Conservation (phyloP, 2,797 vertebrate species). For the Phataginus tricuspis region DNA sequence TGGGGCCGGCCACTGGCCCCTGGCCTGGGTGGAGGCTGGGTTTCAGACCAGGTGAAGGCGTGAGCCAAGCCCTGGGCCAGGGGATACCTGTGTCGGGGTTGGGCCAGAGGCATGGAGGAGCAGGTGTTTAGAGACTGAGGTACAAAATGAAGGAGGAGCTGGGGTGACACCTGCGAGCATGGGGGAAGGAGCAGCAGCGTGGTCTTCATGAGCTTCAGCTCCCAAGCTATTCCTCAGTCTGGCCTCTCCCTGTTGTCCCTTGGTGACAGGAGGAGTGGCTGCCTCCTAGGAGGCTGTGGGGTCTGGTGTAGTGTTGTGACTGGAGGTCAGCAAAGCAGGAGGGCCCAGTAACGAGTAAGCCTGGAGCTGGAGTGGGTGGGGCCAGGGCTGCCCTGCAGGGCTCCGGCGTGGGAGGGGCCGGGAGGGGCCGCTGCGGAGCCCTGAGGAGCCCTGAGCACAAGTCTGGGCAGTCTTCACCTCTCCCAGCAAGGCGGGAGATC, state of each 20-base stretch:
- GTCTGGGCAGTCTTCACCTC: background rate
- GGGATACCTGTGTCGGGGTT: background rate
- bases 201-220: background rate
- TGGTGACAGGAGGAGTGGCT: background rate
- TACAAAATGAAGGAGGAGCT: background rate
- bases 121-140: background rate
- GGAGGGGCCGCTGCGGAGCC: fast-evolving
- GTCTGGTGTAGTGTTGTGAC: background rate
- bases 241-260: background rate
- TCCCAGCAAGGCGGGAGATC: background rate
- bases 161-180: background rate
- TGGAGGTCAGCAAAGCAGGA: background rate
- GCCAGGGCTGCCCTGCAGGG: background rate
- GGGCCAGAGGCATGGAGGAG: background rate
- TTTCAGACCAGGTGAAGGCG: background rate
- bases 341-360: background rate
- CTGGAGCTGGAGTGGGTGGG: fast-evolving
- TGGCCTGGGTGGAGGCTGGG: background rate
- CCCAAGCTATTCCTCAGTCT: fast-evolving
- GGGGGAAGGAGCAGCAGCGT: background rate
- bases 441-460: background rate
- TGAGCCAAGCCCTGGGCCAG: background rate
- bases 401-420: background rate
- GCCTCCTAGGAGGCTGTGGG: background rate
- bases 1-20: fast-evolving